Conservation (phyloP, 2,113 vertebrate genomes). For the Odobenus rosmarus region DNA sequence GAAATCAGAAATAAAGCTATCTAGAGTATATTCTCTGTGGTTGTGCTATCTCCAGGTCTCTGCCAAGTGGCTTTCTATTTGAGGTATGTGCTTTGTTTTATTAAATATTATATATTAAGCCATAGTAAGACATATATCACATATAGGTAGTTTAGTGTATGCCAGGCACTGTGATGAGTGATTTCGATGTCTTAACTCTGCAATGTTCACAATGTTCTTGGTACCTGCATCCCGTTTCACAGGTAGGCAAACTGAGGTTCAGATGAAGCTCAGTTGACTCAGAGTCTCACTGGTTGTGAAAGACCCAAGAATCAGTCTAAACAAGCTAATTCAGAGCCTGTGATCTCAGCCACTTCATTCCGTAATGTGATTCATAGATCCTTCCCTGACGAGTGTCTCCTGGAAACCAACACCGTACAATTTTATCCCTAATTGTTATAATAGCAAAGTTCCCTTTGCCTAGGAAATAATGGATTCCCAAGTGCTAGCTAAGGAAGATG, state of each 20-base stretch:
- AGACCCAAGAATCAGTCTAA: neutral
- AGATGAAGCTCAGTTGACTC: neutral
- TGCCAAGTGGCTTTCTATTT: neutral
- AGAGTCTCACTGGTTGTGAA: neutral
- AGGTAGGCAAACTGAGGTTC: no score
- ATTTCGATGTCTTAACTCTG: neutral
- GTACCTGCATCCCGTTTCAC: neutral
- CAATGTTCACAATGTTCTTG: neutral
- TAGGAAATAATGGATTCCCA: neutral
- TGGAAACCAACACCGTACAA: neutral
- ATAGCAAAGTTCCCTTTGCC: neutral
- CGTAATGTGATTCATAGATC: no score
- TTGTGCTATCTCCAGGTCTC: neutral
- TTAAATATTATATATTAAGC: neutral
- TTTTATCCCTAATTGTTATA: neutral
- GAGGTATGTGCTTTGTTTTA: no score
- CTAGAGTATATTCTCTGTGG: neutral
- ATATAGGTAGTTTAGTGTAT: rapidly evolving
- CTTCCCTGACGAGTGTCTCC: neutral
- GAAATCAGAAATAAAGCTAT: neutral
- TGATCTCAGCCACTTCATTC: neutral
- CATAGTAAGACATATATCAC: rapidly evolving
- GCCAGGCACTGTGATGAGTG: neutral
- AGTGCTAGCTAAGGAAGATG: neutral
- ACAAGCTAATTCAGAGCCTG: neutral